Conservation (phyloP, 2,888 invertebrate genomes). For the Tipula confusa region DNA sequence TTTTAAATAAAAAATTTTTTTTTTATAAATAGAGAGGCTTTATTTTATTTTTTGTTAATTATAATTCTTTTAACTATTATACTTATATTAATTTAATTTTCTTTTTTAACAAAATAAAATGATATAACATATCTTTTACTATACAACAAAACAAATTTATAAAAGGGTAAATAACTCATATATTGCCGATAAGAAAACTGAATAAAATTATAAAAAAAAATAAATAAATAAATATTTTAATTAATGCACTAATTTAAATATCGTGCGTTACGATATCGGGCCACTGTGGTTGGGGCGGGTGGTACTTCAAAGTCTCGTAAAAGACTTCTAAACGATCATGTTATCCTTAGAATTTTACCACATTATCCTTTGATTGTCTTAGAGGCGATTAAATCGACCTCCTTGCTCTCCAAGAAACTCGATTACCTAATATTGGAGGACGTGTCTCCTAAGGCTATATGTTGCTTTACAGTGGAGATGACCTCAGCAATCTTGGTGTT, state of each 20-base stretch:
- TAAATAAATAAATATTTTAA: background rate
- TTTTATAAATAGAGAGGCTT: background rate
- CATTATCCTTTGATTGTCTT: too few species aligned
- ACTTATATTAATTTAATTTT: background rate
- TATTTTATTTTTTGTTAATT: background rate
- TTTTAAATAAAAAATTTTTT: background rate
- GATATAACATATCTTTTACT: background rate
- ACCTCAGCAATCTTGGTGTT: too few species aligned
- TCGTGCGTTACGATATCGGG: too few species aligned
- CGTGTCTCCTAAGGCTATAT: too few species aligned
- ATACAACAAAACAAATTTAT: background rate
- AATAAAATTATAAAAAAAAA: background rate
- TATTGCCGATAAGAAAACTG: background rate
- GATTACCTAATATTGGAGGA: too few species aligned
- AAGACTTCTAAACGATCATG: too few species aligned
- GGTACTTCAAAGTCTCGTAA: too few species aligned
- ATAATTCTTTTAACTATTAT: background rate
- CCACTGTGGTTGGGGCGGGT: too few species aligned
- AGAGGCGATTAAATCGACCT: too few species aligned
- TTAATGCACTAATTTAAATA: background rate
- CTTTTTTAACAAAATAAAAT: background rate
- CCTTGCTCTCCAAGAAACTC: too few species aligned
- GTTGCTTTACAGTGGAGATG: too few species aligned
- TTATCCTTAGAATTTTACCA: too few species aligned
- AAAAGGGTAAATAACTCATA: background rate